Evolutionary conservation across 2,113 vertebrate genomes (phyloP).

Genomic region (Cyanistes caeruleus): DNA sequence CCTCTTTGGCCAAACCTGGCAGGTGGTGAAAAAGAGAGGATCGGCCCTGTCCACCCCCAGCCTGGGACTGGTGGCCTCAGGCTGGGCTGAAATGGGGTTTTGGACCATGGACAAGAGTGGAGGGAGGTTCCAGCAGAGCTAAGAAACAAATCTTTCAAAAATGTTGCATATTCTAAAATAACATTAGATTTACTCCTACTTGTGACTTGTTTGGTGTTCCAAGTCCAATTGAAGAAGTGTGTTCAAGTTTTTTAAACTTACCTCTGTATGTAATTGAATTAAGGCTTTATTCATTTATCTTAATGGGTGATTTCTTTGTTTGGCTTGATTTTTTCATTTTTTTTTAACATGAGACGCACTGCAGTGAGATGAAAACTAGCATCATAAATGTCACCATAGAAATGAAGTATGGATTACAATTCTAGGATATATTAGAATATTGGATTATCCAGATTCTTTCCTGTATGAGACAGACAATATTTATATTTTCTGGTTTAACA

Average conservation of each 20-base stretch:
- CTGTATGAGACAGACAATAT: neutral
- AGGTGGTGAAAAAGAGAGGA: accelerated
- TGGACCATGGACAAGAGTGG: neutral
- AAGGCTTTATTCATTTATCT: neutral
- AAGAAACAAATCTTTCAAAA: neutral
- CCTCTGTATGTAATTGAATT: neutral
- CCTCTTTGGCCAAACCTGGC: neutral
- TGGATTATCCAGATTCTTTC: neutral
- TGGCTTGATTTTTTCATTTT: neutral
- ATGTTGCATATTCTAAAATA: neutral
- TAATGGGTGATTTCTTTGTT: neutral
- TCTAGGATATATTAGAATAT: neutral
- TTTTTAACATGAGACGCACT: neutral
- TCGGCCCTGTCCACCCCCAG: accelerated
- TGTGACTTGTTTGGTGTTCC: neutral
- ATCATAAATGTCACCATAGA: neutral
- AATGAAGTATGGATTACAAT: neutral
- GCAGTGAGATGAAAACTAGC: neutral
- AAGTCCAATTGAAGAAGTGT: neutral
- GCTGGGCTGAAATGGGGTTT: neutral
- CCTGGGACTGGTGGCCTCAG: neutral
- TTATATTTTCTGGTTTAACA: neutral
- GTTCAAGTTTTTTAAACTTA: neutral
- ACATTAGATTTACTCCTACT: neutral
- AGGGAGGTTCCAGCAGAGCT: neutral